Conservation (phyloP, 2,888 invertebrate species). For the Limnephilus lunatus region DNA sequence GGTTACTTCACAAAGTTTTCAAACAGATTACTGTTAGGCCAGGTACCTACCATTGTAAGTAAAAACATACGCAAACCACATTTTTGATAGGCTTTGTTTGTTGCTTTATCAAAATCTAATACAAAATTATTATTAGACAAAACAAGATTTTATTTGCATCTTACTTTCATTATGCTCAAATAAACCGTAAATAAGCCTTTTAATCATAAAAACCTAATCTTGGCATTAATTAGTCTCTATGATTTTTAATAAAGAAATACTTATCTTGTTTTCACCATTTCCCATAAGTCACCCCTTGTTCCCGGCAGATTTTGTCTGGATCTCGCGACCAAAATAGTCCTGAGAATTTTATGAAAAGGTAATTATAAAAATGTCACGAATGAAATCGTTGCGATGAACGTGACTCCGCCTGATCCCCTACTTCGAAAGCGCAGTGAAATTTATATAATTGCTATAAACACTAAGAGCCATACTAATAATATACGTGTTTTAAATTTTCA, state of each 20-base stretch:
- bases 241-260: not conserved
- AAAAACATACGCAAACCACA: too few relatives aligned
- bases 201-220: not conserved
- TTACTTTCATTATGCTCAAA: too few relatives aligned
- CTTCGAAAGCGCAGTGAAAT: slow-evolving; percentile 3
- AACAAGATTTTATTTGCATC: not conserved
- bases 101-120: too few relatives aligned
- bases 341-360: slow-evolving; percentile 44
- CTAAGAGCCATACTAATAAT: too few relatives aligned
- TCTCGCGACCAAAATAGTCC: slow-evolving; percentile 5
- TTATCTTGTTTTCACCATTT: slow-evolving; percentile 10
- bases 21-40: too few relatives aligned
- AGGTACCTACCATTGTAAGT: too few relatives aligned
- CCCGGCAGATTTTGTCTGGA: not conserved
- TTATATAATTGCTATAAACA: slow-evolving; percentile 19
- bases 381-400: slow-evolving; percentile 44
- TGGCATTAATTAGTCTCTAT: not conserved
- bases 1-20: too few relatives aligned
- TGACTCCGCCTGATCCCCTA: not conserved
- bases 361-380: slow-evolving; percentile 56
- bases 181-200: not conserved
- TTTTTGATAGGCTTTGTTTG: too few relatives aligned
- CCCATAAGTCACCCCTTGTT: not conserved
- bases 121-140: not conserved
- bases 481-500: too few relatives aligned